A percentile compares a stretch with the other conserved stretches of the same genome.
These are phyloP conservation scores for Megaustenia siamemsis DNA, from an alignment of 2,888 invertebrate species.

Conservation along the genomic window DNA sequence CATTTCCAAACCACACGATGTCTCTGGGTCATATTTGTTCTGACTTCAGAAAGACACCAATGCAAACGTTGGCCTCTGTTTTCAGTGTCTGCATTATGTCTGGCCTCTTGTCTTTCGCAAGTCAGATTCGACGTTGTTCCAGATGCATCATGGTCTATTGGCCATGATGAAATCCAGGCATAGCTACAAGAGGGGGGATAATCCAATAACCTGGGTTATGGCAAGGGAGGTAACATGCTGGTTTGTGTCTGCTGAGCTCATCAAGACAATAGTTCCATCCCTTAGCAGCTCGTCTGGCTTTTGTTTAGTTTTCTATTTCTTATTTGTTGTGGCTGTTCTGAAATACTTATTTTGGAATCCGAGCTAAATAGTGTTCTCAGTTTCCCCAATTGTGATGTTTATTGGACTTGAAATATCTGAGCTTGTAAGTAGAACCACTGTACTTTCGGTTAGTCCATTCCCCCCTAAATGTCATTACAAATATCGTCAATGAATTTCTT, in stretches of 20 bases:
- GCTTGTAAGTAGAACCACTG: not conserved
- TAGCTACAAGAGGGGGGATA: constrained; percentile 43
- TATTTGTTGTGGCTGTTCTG: constrained; percentile 48
- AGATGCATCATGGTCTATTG: constrained; percentile 48
- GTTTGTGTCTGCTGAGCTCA: constrained; percentile 49
- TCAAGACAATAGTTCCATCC: constrained; percentile 45
- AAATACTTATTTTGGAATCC: constrained; percentile 9
- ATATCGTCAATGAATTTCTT: too few species aligned
- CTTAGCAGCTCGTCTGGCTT: constrained; percentile 40
- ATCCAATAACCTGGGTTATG: constrained; percentile 41
- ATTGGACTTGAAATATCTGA: constrained; percentile 1
- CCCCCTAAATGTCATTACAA: too few species aligned
- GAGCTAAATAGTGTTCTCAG: not conserved
- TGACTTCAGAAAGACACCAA: constrained; percentile 34
- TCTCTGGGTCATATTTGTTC: constrained; percentile 28
- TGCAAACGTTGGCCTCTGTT: constrained; percentile 34
- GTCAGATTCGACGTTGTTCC: constrained; percentile 47
- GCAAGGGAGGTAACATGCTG: constrained; percentile 52
- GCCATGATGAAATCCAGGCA: constrained; percentile 44
- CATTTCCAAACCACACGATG: not conserved
- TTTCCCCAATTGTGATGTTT: not conserved
- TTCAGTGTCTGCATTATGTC: constrained; percentile 31
- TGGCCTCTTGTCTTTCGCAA: constrained; percentile 7
- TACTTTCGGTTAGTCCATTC: too few species aligned
- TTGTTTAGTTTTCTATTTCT: constrained; percentile 23